These are phyloP conservation scores for Cassiopea xamachana DNA, from an alignment of 30 jellyfish, hydroid and myxozoan genomes.

Conservation along the genomic window DNA sequence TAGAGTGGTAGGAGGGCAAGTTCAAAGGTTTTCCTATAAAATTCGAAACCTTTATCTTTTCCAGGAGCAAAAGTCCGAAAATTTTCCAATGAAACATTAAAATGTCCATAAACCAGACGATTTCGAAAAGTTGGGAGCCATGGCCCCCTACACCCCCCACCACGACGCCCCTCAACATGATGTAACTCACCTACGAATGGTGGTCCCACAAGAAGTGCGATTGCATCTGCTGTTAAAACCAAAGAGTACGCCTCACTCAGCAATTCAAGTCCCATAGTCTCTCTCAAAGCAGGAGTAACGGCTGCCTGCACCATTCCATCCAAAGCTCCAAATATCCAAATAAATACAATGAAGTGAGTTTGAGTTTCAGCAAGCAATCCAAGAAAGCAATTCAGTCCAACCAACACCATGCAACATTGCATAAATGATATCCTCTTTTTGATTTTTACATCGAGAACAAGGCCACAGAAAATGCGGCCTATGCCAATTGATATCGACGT, in stretches of 20 bases:
- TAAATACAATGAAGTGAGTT: constrained; percentile 44
- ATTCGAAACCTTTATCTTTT: too few relatives aligned
- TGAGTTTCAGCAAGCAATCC: constrained; percentile 52
- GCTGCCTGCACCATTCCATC: constrained; percentile 50
- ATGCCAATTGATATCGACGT: constrained; percentile 36
- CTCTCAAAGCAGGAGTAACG: constrained; percentile 14
- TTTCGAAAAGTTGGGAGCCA: too few relatives aligned
- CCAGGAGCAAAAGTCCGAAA: too few relatives aligned
- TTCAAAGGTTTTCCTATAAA: too few relatives aligned
- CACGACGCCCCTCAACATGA: too few relatives aligned
- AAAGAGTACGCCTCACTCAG: constrained; percentile 38
- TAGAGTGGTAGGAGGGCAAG: too few relatives aligned
- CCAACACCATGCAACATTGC: constrained; percentile 21
- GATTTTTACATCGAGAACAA: constrained; percentile 32
- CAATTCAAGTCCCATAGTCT: constrained; percentile 1
- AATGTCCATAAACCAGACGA: too few relatives aligned
- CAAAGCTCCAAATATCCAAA: constrained; percentile 31
- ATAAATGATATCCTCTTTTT: constrained; percentile 7
- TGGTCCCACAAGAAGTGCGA: constrained; percentile 55
- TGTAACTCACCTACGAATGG: constrained; percentile 49
- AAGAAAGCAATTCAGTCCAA: constrained; percentile 39
- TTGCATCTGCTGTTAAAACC: constrained; percentile 14
- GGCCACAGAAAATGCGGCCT: constrained; percentile 54
- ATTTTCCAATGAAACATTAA: too few relatives aligned
- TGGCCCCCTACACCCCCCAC: too few relatives aligned